A percentile compares a stretch with the other conserved stretches of the same genome.
Conservation (phyloP, 2,888 invertebrate species). For the Nymphalis c-album region DNA sequence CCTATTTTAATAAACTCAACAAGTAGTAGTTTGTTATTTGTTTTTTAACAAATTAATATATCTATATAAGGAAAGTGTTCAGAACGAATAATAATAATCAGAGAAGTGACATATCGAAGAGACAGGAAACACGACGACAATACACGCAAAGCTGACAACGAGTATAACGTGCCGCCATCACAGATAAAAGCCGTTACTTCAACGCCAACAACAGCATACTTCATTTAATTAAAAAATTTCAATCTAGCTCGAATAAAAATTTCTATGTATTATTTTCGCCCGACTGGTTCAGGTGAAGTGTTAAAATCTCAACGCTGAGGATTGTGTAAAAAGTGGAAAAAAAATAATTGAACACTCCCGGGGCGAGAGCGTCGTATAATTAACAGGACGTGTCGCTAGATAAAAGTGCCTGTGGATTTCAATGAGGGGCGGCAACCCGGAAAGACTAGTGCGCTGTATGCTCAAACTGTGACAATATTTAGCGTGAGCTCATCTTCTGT, state of each 20-base stretch:
- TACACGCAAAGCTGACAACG: slow-evolving; percentile 37
- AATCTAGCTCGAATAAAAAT: slow-evolving; percentile 61
- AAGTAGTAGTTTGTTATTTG: no score
- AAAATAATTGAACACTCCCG: slow-evolving; percentile 78
- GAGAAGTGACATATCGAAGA: slow-evolving; percentile 5
- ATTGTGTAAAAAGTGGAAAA: slow-evolving; percentile 69
- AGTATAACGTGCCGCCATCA: slow-evolving; percentile 50
- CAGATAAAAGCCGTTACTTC: slow-evolving; percentile 50
- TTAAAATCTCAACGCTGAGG: slow-evolving; percentile 79
- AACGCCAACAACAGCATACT: slow-evolving; percentile 59
- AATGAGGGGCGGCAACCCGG: slow-evolving; percentile 54
- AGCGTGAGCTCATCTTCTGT: slow-evolving; percentile 8
- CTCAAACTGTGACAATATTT: slow-evolving; percentile 25
- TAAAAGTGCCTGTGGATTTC: slow-evolving; percentile 75
- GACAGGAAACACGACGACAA: slow-evolving; percentile 44
- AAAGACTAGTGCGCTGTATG: slow-evolving; percentile 26
- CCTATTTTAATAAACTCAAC: no score
- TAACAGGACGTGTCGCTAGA: slow-evolving; percentile 79
- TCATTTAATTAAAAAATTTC: slow-evolving; percentile 74
- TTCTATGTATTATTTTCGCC: slow-evolving; percentile 66
- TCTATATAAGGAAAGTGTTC: not conserved
- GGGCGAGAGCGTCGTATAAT: slow-evolving; percentile 76
- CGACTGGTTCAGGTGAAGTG: slow-evolving; percentile 77
- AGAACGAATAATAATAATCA: slow-evolving; percentile 1
- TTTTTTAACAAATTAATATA: no score